phyloP scores from a whole-genome alignment of 1,140 invertebrate genomes.

The Papilio dardanus region DNA sequence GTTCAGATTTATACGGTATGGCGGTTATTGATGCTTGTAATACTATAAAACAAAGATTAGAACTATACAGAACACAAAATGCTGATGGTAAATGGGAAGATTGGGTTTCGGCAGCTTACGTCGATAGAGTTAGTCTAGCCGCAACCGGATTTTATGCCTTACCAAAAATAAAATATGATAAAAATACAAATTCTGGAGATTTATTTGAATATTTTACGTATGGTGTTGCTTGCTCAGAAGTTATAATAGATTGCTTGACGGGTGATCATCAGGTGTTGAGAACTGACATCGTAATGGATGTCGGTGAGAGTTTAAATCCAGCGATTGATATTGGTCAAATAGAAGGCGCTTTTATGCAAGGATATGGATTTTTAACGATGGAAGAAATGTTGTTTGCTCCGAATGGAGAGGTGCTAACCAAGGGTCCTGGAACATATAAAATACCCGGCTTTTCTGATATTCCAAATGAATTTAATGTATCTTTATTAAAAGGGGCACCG shows the following conservation, averaged over 20 bases:
- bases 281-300: constrained; percentile 88
- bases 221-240: constrained; percentile 83
- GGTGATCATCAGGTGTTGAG: constrained; percentile 84
- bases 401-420: constrained; percentile 82
- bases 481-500: constrained; percentile 84
- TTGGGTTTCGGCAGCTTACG: constrained; percentile 85
- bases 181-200: constrained; percentile 70
- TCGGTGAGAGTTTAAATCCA: constrained; percentile 87
- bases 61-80: constrained; percentile 81
- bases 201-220: constrained; percentile 83
- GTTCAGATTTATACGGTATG: constrained; percentile 88
- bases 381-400: constrained; percentile 85
- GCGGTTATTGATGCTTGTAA: constrained; percentile 86
- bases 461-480: constrained; percentile 86
- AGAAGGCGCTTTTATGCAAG: constrained; percentile 87
- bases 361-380: constrained; percentile 85
- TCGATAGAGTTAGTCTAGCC: constrained; percentile 83
- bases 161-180: constrained; percentile 81
- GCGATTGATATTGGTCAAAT: constrained; percentile 89
- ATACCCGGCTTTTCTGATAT: constrained; percentile 84
- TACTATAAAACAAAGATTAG: constrained; percentile 81
- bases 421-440: constrained; percentile 87
- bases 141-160: constrained; percentile 84
- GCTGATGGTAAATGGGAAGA: constrained; percentile 85
- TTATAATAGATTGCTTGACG: constrained; percentile 84